Base-by-base conservation (phyloP, 2,113 vertebrate genomes). In the Oncorhynchus masou region DNA sequence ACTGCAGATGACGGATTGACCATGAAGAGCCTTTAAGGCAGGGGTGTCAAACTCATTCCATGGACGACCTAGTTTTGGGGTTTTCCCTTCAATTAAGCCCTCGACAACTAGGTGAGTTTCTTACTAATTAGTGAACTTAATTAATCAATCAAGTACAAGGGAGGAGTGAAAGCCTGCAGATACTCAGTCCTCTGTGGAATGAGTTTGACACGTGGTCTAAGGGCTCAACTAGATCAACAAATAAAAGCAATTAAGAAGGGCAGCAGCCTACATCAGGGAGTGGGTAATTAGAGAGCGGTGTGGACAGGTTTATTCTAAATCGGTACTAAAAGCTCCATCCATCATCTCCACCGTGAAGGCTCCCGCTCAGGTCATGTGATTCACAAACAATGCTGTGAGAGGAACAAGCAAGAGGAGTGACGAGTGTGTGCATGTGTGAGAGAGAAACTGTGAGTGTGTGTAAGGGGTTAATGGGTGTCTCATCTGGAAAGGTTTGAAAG, bases 231-330 rank as follows among this genome's bases (percentile, higher is more conserved):
- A 94, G 93, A 93, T 94, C 94, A 94, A 93, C 94, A 94, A 94
- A 94, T 93, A 94, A 93, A 94, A 94, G 94, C 93, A 94, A 94
- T 94, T 94, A 94, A 90, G 90, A 90, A 91, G 91, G 91, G 92
- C 93, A 94, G 93, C 94, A 93, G 93, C 92, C 91, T 90, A 92
- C 93, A 90, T 60, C 59, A 60, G 92, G 92, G 92, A 94, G 89
- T 88, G 89, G 92, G 92, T 94, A 94, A 94, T 94, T 94, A 94
- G 92, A 92, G 92, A 89, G 91, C 81, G 81, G 92, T 91, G 92
- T 92, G 92, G 94, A 94, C 92, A 94, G 92, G 93, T 93, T 94
- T 92, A 93, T 94, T 94, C 92, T 94, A 94, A 94, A 94, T 92
- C 94, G 92, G 92, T 93, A 94, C 92, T 94, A 94, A 94, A 94